These are phyloP conservation scores for Himalopsyche japonica DNA, from an alignment of 2,888 invertebrate species.

Conservation along the genomic window DNA sequence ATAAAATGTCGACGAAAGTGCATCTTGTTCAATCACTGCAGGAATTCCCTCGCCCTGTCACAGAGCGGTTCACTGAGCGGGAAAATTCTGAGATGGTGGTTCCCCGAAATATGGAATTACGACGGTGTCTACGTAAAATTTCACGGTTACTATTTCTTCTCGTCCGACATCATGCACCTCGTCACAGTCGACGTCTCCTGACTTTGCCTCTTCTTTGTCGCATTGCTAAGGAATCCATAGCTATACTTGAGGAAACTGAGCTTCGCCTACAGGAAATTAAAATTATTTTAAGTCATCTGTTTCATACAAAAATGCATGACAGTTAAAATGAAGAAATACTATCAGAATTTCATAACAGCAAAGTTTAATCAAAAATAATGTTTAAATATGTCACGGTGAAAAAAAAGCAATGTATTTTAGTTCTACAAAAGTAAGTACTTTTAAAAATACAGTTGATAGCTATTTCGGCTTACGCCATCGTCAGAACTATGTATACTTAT, in stretches of 20 bases:
- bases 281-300: too few relatives aligned
- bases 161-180: constrained; percentile 14
- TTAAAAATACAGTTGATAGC: too few relatives aligned
- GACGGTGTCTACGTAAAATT: constrained; percentile 15
- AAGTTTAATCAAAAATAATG: too few relatives aligned
- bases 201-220: constrained; percentile 1
- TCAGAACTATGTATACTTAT: too few relatives aligned
- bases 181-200: constrained; percentile 21
- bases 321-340: too few relatives aligned
- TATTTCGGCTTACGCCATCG: too few relatives aligned
- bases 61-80: background rate
- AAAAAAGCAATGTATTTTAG: too few relatives aligned
- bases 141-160: constrained; percentile 37
- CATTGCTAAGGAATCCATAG: background rate
- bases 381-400: too few relatives aligned
- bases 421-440: too few relatives aligned
- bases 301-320: too few relatives aligned
- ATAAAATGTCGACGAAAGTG: background rate
- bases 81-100: background rate
- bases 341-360: too few relatives aligned
- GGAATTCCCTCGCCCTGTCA: background rate
- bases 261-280: background rate
- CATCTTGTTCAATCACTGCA: background rate
- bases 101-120: constrained; percentile 5
- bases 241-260: background rate